Evolutionary conservation across 2,888 invertebrate genomes (phyloP).

Genomic region (Eupsilia transversa): DNA sequence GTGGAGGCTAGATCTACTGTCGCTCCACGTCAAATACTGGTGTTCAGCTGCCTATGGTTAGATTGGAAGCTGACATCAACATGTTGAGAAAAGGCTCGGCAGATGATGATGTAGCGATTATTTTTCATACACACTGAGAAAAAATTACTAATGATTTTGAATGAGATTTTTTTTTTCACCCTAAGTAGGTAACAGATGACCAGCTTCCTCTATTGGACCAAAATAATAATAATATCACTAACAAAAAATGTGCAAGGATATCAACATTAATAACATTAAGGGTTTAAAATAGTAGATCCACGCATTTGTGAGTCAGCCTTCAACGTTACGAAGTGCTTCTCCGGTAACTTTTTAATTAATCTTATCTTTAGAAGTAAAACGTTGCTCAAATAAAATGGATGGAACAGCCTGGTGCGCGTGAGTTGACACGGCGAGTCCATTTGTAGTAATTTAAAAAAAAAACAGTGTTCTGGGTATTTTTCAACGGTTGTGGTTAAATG

Average conservation of each 20-base stretch:
- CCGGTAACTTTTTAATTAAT: slow-evolving; percentile 60
- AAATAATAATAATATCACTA: background rate
- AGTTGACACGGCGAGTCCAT: slow-evolving; percentile 12
- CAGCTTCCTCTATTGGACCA: background rate
- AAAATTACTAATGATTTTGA: background rate
- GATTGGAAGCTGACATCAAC: background rate
- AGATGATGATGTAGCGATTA: background rate
- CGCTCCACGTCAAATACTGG: background rate
- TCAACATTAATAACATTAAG: background rate
- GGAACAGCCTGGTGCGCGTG: slow-evolving; percentile 27
- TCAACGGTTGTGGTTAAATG: background rate
- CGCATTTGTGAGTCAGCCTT: slow-evolving; percentile 25
- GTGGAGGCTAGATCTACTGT: background rate
- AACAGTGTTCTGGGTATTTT: background rate
- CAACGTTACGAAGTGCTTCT: slow-evolving; percentile 22
- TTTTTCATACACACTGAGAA: background rate
- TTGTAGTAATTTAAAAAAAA: background rate
- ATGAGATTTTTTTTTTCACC: background rate
- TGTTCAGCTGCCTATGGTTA: background rate
- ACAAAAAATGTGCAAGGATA: background rate
- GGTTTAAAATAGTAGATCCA: background rate
- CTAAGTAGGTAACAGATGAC: background rate
- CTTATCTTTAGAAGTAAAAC: slow-evolving; percentile 50
- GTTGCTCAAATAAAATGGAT: slow-evolving; percentile 44
- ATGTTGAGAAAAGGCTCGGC: background rate